phyloP scores from a whole-genome alignment of 2,797 vertebrate genomes.

The Apodemus agrarius region DNA sequence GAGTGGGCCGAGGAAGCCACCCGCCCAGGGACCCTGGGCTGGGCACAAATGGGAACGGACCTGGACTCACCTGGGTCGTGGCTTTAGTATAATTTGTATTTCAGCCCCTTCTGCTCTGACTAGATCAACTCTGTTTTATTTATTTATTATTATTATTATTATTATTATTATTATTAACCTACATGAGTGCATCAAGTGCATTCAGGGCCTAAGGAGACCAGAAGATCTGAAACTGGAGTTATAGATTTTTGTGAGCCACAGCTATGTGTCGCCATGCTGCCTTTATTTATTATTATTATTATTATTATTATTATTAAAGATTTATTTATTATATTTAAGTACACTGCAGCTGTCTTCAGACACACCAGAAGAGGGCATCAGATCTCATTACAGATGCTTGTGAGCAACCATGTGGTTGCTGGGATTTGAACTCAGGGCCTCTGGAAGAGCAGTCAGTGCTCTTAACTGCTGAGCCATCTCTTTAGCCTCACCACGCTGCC shows the following conservation, averaged over 20 bases:
- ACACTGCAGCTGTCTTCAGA: too few relatives aligned
- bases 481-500: too few relatives aligned
- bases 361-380: too few relatives aligned
- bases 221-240: not conserved
- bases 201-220: not conserved
- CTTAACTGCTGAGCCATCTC: too few relatives aligned
- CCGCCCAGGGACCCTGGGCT: not conserved
- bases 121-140: not conserved
- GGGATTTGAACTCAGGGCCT: too few relatives aligned
- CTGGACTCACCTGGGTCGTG: not conserved
- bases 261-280: not conserved
- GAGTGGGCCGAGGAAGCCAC: fast-evolving
- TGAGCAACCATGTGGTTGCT: too few relatives aligned
- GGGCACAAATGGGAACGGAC: fast-evolving
- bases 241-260: not conserved
- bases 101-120: not conserved
- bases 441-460: too few relatives aligned
- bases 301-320: too few relatives aligned
- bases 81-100: not conserved
- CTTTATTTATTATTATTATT: too few relatives aligned
- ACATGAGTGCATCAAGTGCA: not conserved
- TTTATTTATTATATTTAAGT: too few relatives aligned
- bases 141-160: too few relatives aligned
- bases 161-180: not conserved
- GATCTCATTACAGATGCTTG: too few relatives aligned